These are phyloP conservation scores for Aethina tumida DNA, from an alignment of 1,140 invertebrate species.

Conservation along the genomic window DNA sequence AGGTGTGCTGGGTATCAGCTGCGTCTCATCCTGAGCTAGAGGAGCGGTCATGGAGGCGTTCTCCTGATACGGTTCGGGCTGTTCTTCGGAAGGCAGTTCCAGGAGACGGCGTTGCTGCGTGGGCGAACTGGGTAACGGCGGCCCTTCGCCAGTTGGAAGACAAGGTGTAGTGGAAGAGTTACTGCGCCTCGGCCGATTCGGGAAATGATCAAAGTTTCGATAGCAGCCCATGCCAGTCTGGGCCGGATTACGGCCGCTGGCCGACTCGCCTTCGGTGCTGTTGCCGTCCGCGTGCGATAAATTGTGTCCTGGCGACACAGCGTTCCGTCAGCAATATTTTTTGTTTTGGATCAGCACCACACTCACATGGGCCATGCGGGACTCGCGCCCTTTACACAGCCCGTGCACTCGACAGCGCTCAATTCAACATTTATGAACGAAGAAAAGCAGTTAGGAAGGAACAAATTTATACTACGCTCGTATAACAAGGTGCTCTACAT, in stretches of 20 bases:
- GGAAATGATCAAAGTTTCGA: slow-evolving; percentile 71
- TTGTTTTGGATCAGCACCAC: not conserved
- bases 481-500: slow-evolving; percentile 14
- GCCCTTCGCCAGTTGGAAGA: slow-evolving; percentile 43
- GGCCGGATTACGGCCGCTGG: slow-evolving; percentile 52
- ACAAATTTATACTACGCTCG: slow-evolving; percentile 8
- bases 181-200: slow-evolving; percentile 50
- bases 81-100: slow-evolving; percentile 29
- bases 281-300: slow-evolving; percentile 79
- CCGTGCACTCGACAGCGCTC: slow-evolving; percentile 8
- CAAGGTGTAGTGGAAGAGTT: slow-evolving; percentile 47
- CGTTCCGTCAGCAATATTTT: not conserved
- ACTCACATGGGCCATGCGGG: slow-evolving; percentile 5
- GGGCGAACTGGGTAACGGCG: slow-evolving; percentile 36
- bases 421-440: slow-evolving; percentile 16
- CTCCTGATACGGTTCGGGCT: slow-evolving; percentile 17
- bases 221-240: slow-evolving; percentile 73
- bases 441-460: slow-evolving; percentile 12
- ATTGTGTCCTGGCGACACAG: slow-evolving; percentile 65
- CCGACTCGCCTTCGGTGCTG: slow-evolving; percentile 72
- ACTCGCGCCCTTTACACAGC: slow-evolving; percentile 5
- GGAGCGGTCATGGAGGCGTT: slow-evolving; percentile 23
- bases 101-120: slow-evolving; percentile 37
- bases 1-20: slow-evolving; percentile 27
- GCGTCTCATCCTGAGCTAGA: slow-evolving; percentile 33